phyloP scores from a whole-genome alignment of 2,113 vertebrate genomes.

The Ophiodon elongatus region DNA sequence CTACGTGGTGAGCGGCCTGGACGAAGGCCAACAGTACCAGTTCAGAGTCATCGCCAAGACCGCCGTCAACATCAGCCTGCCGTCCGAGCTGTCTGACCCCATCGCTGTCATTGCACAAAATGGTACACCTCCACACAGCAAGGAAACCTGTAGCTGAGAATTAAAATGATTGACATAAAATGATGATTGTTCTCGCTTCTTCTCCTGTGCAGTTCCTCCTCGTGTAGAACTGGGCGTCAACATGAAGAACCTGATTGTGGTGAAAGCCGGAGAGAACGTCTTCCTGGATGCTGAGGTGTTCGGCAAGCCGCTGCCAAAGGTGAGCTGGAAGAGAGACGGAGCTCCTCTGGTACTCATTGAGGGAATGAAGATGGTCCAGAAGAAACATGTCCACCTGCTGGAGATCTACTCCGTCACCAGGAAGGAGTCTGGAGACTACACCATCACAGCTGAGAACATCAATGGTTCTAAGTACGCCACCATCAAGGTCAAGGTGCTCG shows the following conservation, averaged over 20 bases:
- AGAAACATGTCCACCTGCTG: slow-evolving; percentile 90
- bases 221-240: slow-evolving; percentile 93
- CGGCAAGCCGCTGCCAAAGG: slow-evolving; percentile 93
- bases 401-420: slow-evolving; percentile 94
- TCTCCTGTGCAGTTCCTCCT: slow-evolving; percentile 88
- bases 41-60: slow-evolving; percentile 97
- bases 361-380: slow-evolving; percentile 92
- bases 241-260: slow-evolving; percentile 94
- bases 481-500: slow-evolving; percentile 96
- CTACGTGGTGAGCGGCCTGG: slow-evolving; percentile 91
- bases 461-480: slow-evolving; percentile 94
- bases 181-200: background rate
- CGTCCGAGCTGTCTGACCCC: slow-evolving; percentile 95
- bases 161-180: background rate
- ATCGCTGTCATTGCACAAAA: slow-evolving; percentile 93
- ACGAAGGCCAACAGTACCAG: slow-evolving; percentile 92
- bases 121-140: slow-evolving; percentile 82
- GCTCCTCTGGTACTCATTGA: slow-evolving; percentile 87
- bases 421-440: slow-evolving; percentile 97
- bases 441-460: slow-evolving; percentile 93
- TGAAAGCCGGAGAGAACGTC: slow-evolving; percentile 95
- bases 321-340: slow-evolving; percentile 93
- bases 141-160: no score
- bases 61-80: slow-evolving; percentile 90
- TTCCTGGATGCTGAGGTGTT: slow-evolving; percentile 93